A percentile compares a stretch with the other conserved stretches of the same genome.
Evolutionary conservation across 2,888 invertebrate genomes (phyloP).

Genomic region (Sarcophaga rosellei): DNA sequence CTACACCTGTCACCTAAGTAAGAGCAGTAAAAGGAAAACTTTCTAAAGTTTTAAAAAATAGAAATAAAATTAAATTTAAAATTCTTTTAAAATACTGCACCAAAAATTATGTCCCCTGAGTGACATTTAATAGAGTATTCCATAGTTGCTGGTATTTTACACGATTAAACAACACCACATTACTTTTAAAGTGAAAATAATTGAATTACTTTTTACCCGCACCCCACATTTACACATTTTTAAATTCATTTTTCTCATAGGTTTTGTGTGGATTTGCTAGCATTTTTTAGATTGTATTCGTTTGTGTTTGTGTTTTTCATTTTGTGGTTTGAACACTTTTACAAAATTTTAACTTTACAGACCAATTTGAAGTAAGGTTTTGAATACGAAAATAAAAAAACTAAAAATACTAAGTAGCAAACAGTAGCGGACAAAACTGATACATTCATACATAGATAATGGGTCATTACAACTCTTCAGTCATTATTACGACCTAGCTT

Average conservation of each 20-base stretch:
- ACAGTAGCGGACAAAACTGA: not conserved
- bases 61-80: no score
- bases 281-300: not conserved
- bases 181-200: conserved; percentile 36
- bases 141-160: no score
- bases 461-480: no score
- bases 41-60: no score
- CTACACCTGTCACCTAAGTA: no score
- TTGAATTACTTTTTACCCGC: conserved; percentile 20
- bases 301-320: not conserved
- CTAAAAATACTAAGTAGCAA: not conserved
- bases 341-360: conserved; percentile 12
- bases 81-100: no score
- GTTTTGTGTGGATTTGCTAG: not conserved
- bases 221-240: not conserved
- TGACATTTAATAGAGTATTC: no score
- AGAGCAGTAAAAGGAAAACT: no score
- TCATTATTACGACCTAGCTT: no score
- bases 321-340: conserved; percentile 21
- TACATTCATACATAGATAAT: not conserved
- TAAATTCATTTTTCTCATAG: not conserved
- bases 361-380: conserved; percentile 24
- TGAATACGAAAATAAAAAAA: not conserved
- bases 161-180: not conserved
- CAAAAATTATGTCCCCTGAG: no score